These are phyloP conservation scores for Phalacrocorax pelagicus DNA, from an alignment of 2,113 vertebrate species.

Conservation along the genomic window DNA sequence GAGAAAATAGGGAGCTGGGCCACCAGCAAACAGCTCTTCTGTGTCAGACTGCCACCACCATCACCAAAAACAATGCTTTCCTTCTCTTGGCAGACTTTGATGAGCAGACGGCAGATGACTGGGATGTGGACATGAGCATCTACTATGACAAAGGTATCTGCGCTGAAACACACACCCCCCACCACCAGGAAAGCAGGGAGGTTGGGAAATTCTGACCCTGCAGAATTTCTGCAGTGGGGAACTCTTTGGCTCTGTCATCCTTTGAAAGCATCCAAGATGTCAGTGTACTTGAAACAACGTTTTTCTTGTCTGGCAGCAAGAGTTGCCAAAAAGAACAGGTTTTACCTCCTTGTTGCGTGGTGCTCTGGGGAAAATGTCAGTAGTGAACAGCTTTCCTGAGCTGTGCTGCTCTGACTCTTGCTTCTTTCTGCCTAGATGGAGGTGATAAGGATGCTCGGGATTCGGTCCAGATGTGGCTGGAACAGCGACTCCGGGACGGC, in stretches of 20 bases:
- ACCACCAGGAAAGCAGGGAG: not conserved
- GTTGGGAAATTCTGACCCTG: not conserved
- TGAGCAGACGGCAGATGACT: constrained; percentile 94
- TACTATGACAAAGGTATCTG: constrained; percentile 94
- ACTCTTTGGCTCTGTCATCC: not conserved
- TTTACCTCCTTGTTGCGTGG: not conserved
- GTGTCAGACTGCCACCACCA: not conserved
- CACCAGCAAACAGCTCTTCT: not conserved
- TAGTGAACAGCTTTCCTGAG: not conserved
- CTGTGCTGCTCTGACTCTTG: not conserved
- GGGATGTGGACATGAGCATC: constrained; percentile 97
- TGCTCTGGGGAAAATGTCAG: not conserved
- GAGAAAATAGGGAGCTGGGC: not conserved
- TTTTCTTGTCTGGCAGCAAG: constrained; percentile 1
- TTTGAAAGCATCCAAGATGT: not conserved
- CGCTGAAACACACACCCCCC: not conserved
- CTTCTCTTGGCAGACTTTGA: constrained; percentile 88
- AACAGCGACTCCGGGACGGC: constrained; percentile 84
- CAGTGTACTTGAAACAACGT: not conserved
- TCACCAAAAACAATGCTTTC: not conserved
- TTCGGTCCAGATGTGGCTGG: constrained; percentile 86
- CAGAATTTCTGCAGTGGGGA: not conserved
- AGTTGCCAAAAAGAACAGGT: constrained; percentile 29
- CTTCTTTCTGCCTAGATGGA: constrained; percentile 73
- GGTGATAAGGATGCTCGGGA: constrained; percentile 95